Evolutionary conservation across 1,140 invertebrate genomes (phyloP).

Genomic region (Drosophila ironensis): DNA sequence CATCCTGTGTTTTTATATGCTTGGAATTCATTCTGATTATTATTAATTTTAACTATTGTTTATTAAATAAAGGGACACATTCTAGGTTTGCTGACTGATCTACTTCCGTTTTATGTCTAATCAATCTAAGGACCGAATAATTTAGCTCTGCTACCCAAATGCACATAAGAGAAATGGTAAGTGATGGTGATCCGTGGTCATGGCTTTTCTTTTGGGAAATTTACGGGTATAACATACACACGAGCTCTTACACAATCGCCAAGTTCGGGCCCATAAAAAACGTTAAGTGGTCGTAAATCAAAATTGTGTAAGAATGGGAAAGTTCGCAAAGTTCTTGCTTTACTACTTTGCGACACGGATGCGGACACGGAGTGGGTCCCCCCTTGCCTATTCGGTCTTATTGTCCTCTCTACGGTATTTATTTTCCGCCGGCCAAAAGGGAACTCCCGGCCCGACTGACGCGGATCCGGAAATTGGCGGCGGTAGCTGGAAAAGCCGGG

Average conservation of each 20-base stretch:
- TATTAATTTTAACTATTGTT: too few relatives aligned
- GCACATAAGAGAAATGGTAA: background rate
- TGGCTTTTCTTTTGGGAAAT: background rate
- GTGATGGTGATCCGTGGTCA: background rate
- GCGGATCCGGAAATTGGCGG: slow-evolving; percentile 33
- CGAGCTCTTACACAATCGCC: slow-evolving; percentile 4
- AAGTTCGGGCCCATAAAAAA: slow-evolving; percentile 57
- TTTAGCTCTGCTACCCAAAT: background rate
- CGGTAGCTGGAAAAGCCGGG: background rate
- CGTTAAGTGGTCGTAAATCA: slow-evolving; percentile 74
- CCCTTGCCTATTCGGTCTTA: slow-evolving; percentile 26
- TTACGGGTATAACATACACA: slow-evolving; percentile 1
- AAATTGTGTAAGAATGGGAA: slow-evolving; percentile 60
- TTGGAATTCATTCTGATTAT: background rate
- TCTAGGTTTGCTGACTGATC: too few relatives aligned
- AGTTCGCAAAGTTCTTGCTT: slow-evolving; percentile 46
- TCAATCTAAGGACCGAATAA: slow-evolving; percentile 5
- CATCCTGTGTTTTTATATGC: slow-evolving; percentile 8
- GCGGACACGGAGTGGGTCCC: slow-evolving; percentile 9
- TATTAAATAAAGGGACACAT: too few relatives aligned
- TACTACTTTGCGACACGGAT: slow-evolving; percentile 2
- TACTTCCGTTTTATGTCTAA: background rate
- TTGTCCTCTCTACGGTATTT: slow-evolving; percentile 43
- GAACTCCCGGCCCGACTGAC: slow-evolving; percentile 16
- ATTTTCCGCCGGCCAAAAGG: slow-evolving; percentile 36